Percentiles rank a stretch among this genome's conserved stretches.
These are phyloP conservation scores for Galeruca laticollis DNA, from an alignment of 2,888 invertebrate genomes.

Conservation along the genomic window DNA sequence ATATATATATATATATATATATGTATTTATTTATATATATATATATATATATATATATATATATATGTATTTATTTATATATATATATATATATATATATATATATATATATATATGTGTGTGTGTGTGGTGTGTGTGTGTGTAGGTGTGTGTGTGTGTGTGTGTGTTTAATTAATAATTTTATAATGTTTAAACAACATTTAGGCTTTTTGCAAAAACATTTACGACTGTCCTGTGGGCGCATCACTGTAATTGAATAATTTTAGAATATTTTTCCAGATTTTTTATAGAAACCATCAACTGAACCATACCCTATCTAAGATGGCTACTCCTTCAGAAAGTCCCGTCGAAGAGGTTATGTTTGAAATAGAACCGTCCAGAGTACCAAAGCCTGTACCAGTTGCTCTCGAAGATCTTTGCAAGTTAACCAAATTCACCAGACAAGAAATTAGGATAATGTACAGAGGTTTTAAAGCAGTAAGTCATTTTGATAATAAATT, in stretches of 20 bases:
- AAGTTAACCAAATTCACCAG: constrained; percentile 94
- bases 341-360: constrained; percentile 87
- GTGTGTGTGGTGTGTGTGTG: too few relatives aligned
- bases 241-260: neutral
- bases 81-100: too few relatives aligned
- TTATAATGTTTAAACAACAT: too few relatives aligned
- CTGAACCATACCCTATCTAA: constrained; percentile 2
- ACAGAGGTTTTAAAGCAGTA: constrained; percentile 96
- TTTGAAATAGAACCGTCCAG: constrained; percentile 86
- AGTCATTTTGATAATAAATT: constrained; percentile 55
- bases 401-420: constrained; percentile 90
- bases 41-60: too few relatives aligned
- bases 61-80: too few relatives aligned
- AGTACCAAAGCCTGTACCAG: constrained; percentile 85
- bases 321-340: constrained; percentile 90
- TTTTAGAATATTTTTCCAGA: neutral
- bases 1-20: too few relatives aligned
- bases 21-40: too few relatives aligned
- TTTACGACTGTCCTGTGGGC: too few relatives aligned
- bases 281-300: neutral
- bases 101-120: too few relatives aligned
- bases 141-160: too few relatives aligned
- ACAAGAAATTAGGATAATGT: constrained; percentile 97
- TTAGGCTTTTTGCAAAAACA: too few relatives aligned
- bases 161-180: too few relatives aligned